These are phyloP conservation scores for Ammodytes dubius DNA, from an alignment of 2,113 vertebrate genomes.

Conservation along the genomic window DNA sequence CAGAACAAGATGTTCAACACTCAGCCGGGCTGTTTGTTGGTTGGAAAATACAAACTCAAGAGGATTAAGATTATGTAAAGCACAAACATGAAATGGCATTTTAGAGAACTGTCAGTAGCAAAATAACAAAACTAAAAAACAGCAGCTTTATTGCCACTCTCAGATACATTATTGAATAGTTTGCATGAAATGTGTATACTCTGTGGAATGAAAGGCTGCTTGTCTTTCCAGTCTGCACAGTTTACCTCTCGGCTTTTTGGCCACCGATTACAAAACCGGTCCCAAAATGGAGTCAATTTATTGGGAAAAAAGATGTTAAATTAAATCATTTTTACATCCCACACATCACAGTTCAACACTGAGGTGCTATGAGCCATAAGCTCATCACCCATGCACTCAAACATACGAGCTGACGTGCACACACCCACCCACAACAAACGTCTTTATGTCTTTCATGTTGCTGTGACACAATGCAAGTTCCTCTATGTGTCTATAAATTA, in stretches of 20 bases:
- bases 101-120: slow-evolving; percentile 25
- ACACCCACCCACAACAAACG: slow-evolving; percentile 12
- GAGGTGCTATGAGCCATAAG: not conserved
- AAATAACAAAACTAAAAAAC: not conserved
- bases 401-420: not conserved
- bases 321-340: not conserved
- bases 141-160: not conserved
- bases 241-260: not conserved
- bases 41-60: slow-evolving; percentile 51
- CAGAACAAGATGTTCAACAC: slow-evolving; percentile 40
- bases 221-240: not conserved
- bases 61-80: slow-evolving; percentile 60
- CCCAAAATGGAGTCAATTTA: not conserved
- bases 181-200: not conserved
- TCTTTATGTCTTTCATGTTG: slow-evolving; percentile 51
- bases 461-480: slow-evolving; percentile 48
- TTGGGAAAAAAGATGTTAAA: slow-evolving; percentile 1
- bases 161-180: slow-evolving; percentile 7
- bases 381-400: slow-evolving; percentile 1
- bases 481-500: slow-evolving; percentile 62
- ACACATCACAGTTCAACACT: slow-evolving; percentile 14
- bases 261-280: not conserved
- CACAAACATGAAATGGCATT: slow-evolving; percentile 42
- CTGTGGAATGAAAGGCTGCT: not conserved
- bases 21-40: slow-evolving; percentile 32